Conservation (phyloP, 2,797 vertebrate species). For the Arrhamphus sclerolepis region DNA sequence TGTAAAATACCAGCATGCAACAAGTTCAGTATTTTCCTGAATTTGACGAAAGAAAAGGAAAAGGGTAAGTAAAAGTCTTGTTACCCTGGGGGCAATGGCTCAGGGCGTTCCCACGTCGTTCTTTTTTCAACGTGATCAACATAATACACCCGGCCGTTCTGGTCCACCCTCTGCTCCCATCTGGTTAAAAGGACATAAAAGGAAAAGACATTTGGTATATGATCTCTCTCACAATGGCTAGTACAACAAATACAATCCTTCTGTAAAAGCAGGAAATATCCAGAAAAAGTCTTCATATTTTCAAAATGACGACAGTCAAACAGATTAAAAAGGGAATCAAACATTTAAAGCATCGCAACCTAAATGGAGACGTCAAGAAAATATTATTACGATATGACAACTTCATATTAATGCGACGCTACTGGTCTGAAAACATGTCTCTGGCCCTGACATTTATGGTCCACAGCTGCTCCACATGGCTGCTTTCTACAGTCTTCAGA, state of each 20-base stretch:
- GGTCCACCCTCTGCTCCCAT: slow-evolving; percentile 97
- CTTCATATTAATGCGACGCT: no score
- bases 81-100: slow-evolving; percentile 94
- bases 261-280: background rate
- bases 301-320: no score
- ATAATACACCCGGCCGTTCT: slow-evolving; percentile 91
- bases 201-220: slow-evolving; percentile 7
- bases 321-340: no score
- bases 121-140: slow-evolving; percentile 98
- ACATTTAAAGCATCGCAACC: no score
- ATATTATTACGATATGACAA: no score
- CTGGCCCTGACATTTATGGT: no score
- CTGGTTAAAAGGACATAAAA: slow-evolving; percentile 70
- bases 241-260: background rate
- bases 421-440: no score
- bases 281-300: no score
- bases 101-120: slow-evolving; percentile 97
- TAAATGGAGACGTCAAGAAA: no score
- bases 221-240: background rate
- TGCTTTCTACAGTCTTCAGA: no score
- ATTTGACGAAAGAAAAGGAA: background rate
- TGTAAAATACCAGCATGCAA: no score
- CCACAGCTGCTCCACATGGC: no score
- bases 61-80: slow-evolving; percentile 10
- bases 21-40: background rate